phyloP scores from a whole-genome alignment of 2,888 invertebrate species.

The Polyommatus icarus region DNA sequence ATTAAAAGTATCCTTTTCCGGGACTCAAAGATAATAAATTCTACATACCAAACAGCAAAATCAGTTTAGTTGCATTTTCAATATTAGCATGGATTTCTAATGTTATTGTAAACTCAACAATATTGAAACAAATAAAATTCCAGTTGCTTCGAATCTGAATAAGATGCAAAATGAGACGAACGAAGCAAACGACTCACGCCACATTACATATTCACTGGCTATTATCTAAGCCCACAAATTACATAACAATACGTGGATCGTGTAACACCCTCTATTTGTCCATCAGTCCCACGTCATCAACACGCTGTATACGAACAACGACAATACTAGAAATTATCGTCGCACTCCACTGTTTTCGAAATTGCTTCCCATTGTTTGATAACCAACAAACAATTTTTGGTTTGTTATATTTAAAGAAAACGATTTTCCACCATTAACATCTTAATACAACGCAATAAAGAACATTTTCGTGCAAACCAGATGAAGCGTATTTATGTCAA shows the following conservation, averaged over 20 bases:
- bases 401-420: conserved; percentile 43
- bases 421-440: conserved; percentile 2
- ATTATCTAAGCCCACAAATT: conserved; percentile 37
- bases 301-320: conserved; percentile 51
- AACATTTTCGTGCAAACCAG: conserved; percentile 28
- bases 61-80: no score
- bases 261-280: conserved; percentile 39
- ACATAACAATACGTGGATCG: conserved; percentile 30
- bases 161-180: background rate
- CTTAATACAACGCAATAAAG: conserved; percentile 38
- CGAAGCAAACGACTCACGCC: conserved; percentile 16
- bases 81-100: no score
- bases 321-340: conserved; percentile 62
- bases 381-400: conserved; percentile 48
- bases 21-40: no score
- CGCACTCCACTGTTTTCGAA: conserved; percentile 42
- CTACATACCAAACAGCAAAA: no score
- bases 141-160: background rate
- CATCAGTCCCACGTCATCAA: conserved; percentile 44
- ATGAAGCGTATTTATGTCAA: conserved; percentile 36
- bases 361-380: conserved; percentile 53
- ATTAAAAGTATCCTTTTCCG: no score
- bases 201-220: conserved; percentile 35
- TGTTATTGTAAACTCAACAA: no score
- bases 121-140: no score